phyloP scores from a whole-genome alignment of 2,888 invertebrate species.

The Tetranychus truncatus region DNA sequence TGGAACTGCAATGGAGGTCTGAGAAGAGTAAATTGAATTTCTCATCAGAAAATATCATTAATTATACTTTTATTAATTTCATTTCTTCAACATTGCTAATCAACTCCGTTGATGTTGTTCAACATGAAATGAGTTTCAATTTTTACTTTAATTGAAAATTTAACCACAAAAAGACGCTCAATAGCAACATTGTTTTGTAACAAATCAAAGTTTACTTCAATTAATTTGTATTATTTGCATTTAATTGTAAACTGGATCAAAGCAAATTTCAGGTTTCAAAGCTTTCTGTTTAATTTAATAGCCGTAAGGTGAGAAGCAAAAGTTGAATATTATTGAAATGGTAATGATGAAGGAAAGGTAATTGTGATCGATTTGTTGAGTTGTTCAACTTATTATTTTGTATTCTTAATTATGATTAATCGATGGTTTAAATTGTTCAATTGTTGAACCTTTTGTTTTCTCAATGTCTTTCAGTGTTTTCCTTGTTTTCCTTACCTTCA shows the following conservation, averaged over 20 bases:
- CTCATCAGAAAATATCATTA: background rate
- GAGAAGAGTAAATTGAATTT: background rate
- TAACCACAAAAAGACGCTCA: too few relatives aligned
- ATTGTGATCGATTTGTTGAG: background rate
- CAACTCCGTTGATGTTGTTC: background rate
- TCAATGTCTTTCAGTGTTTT: too few relatives aligned
- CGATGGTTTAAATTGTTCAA: background rate
- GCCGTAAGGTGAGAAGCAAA: background rate
- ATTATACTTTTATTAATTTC: background rate
- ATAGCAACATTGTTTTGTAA: too few relatives aligned
- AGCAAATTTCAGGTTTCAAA: too few relatives aligned
- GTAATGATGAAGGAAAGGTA: background rate
- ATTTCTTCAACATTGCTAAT: background rate
- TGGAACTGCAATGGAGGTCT: conserved; percentile 1
- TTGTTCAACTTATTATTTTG: background rate
- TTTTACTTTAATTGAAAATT: too few relatives aligned
- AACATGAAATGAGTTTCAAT: too few relatives aligned
- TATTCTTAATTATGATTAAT: background rate
- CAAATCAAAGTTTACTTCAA: too few relatives aligned
- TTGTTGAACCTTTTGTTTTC: background rate
- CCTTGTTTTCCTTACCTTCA: too few relatives aligned
- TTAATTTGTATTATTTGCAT: too few relatives aligned
- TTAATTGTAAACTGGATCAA: too few relatives aligned
- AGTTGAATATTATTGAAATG: background rate
- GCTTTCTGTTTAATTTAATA: background rate